Percentiles rank a stretch among this genome's conserved stretches.
phyloP scores from a whole-genome alignment of 2,888 invertebrate species.

The Aporophyla lueneburgensis region DNA sequence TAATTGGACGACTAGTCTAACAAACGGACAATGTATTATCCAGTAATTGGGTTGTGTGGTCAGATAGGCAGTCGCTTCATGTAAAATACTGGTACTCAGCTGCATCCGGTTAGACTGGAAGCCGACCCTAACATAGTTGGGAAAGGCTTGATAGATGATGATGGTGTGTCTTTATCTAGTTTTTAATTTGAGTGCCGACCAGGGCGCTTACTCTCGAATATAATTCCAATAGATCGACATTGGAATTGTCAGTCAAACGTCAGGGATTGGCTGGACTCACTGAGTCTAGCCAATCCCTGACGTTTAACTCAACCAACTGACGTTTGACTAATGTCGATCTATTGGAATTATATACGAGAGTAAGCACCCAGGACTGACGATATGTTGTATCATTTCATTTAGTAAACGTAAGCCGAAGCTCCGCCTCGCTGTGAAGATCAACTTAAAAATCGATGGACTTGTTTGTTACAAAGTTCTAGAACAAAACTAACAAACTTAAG shows the following conservation, averaged over 20 bases:
- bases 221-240: too few species aligned
- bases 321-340: too few species aligned
- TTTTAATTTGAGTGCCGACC: not conserved
- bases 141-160: not conserved
- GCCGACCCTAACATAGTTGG: not conserved
- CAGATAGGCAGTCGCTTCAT: not conserved
- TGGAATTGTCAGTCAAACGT: too few species aligned
- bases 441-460: conserved; percentile 1
- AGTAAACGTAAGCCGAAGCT: not conserved
- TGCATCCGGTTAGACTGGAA: not conserved
- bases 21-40: not conserved
- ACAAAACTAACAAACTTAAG: not conserved
- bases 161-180: not conserved
- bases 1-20: not conserved
- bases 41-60: not conserved
- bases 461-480: not conserved
- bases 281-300: too few species aligned
- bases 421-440: not conserved
- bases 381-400: not conserved
- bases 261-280: too few species aligned
- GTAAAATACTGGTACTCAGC: not conserved
- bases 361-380: not conserved
- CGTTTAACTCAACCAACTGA: too few species aligned
- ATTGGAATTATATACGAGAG: too few species aligned
- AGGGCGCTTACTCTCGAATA: too few species aligned